These are phyloP conservation scores for Heliconius aoede DNA, from an alignment of 2,888 invertebrate genomes.

Conservation along the genomic window DNA sequence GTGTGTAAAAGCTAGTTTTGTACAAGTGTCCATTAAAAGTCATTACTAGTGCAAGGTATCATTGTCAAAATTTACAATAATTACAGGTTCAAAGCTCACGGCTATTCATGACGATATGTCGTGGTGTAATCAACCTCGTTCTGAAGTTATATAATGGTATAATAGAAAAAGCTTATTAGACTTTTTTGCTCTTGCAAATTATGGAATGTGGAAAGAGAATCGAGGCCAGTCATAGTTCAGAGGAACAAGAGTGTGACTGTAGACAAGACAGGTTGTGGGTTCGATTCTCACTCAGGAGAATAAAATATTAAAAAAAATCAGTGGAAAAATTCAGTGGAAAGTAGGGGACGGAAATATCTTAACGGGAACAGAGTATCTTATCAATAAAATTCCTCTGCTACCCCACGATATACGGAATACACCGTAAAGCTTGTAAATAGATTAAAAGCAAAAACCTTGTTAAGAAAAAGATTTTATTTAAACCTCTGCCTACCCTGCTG, in stretches of 20 bases:
- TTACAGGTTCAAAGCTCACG: constrained; percentile 28
- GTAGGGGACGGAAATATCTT: not conserved
- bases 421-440: no score
- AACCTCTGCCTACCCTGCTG: no score
- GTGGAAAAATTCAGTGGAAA: not conserved
- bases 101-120: constrained; percentile 8
- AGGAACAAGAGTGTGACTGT: not conserved
- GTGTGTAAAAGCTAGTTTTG: not conserved
- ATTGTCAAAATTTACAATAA: constrained; percentile 3
- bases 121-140: constrained; percentile 28
- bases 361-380: not conserved
- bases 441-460: no score
- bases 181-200: not conserved
- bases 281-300: not conserved
- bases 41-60: not conserved
- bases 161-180: not conserved
- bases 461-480: no score
- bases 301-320: not conserved
- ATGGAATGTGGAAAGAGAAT: not conserved
- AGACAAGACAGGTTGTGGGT: not conserved
- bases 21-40: not conserved
- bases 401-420: no score
- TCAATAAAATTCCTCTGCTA: no score
- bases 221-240: not conserved
- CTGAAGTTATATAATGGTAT: constrained; percentile 3